Evolutionary conservation across 2,797 vertebrate species (phyloP).

Genomic region (Lindbergichthys nudifrons): DNA sequence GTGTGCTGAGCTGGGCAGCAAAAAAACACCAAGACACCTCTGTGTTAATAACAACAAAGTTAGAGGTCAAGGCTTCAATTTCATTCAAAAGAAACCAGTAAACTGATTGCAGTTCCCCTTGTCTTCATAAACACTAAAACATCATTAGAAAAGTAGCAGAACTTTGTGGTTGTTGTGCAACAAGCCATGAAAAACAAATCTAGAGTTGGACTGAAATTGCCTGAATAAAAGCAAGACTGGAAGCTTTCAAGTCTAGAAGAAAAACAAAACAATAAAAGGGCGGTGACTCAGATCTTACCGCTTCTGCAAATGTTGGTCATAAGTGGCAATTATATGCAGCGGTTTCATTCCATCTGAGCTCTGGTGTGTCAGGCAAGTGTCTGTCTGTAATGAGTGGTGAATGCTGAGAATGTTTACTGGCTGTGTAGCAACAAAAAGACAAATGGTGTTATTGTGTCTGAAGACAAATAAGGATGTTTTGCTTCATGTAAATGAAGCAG

Average conservation of each 20-base stretch:
- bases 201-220: neutral
- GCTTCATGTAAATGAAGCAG: slow-evolving; percentile 30
- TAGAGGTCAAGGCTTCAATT: slow-evolving; percentile 2
- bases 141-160: neutral
- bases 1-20: slow-evolving; percentile 17
- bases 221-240: neutral
- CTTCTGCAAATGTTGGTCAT: slow-evolving; percentile 27
- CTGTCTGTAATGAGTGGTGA: slow-evolving; percentile 39
- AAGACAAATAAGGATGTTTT: slow-evolving; percentile 24
- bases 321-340: slow-evolving; percentile 27
- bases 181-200: neutral
- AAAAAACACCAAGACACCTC: slow-evolving; percentile 8
- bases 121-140: neutral
- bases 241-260: slow-evolving; percentile 10
- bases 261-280: slow-evolving; percentile 44
- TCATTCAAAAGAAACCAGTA: neutral
- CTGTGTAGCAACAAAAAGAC: slow-evolving; percentile 5
- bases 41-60: slow-evolving; percentile 23
- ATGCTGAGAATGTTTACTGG: slow-evolving; percentile 36
- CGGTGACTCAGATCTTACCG: neutral
- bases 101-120: neutral
- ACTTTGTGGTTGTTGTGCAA: neutral
- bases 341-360: slow-evolving; percentile 34
- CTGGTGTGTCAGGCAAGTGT: slow-evolving; percentile 17
- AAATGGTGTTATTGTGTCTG: slow-evolving; percentile 4